Evolutionary conservation across 1,140 invertebrate genomes (phyloP).

Genomic region (Microplitis demolitor): DNA sequence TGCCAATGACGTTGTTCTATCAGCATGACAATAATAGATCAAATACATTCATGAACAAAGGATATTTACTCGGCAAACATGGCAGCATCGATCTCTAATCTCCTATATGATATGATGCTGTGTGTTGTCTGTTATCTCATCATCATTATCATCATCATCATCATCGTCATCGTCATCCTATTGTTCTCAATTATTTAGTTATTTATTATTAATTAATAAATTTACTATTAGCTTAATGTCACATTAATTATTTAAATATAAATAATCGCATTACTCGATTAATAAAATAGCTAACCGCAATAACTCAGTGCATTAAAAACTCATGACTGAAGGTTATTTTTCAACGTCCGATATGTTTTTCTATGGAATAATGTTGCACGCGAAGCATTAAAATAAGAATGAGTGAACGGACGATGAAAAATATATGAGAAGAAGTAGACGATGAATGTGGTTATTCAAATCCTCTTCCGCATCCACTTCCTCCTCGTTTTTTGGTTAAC

Average conservation of each 20-base stretch:
- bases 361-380: no score
- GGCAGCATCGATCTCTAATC: conserved; percentile 7
- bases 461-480: not conserved
- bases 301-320: no score
- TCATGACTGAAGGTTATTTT: no score
- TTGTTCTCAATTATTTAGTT: no score
- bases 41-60: conserved; percentile 9
- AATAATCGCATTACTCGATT: no score
- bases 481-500: not conserved
- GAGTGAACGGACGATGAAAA: not conserved
- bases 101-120: not conserved
- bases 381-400: not conserved
- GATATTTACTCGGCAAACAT: conserved; percentile 22
- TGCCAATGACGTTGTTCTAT: not conserved
- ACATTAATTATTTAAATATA: no score
- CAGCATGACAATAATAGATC: not conserved
- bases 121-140: not conserved
- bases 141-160: no score
- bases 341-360: no score
- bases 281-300: no score
- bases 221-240: no score
- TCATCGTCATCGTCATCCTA: no score
- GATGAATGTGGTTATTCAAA: not conserved
- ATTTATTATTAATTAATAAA: no score
- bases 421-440: not conserved